These are phyloP conservation scores for Lanistes nyassanus DNA, from an alignment of 1,140 invertebrate species.

Conservation along the genomic window DNA sequence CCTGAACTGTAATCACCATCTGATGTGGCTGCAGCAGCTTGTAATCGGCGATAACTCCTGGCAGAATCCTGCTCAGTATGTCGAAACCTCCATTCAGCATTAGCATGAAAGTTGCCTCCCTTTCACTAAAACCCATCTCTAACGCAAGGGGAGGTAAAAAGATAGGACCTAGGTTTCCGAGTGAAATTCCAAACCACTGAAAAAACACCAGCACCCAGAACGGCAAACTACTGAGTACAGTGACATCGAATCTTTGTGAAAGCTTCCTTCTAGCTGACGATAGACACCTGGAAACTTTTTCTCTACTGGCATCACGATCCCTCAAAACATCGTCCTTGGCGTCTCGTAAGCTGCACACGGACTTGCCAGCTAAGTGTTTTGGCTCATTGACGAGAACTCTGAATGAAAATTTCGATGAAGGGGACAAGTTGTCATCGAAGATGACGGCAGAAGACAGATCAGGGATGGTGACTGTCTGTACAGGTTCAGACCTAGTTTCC, in stretches of 20 bases:
- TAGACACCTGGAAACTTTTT: too few relatives aligned
- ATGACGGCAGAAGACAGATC: too few relatives aligned
- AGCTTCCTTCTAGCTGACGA: background rate
- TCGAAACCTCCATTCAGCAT: background rate
- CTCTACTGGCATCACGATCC: background rate
- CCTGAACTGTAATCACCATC: background rate
- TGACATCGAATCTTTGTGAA: background rate
- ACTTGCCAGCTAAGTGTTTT: background rate
- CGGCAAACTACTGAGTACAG: background rate
- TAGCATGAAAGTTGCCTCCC: conserved; percentile 7
- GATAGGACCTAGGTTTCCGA: background rate
- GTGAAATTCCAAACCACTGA: background rate
- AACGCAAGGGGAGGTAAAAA: conserved; percentile 5
- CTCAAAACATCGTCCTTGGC: background rate
- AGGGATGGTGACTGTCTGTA: too few relatives aligned
- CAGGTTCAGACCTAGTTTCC: too few relatives aligned
- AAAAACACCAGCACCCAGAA: conserved; percentile 1
- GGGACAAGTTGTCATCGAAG: too few relatives aligned
- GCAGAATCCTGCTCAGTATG: background rate
- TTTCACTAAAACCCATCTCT: conserved; percentile 5
- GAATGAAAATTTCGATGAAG: too few relatives aligned
- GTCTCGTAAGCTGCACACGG: too few relatives aligned
- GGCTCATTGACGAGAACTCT: background rate
- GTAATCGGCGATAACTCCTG: conserved; percentile 8
- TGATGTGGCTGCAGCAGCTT: conserved; percentile 16